Percentiles rank a stretch among this genome's conserved stretches.
These are phyloP conservation scores for Carterocephalus palaemon DNA, from an alignment of 2,888 invertebrate species.

Conservation along the genomic window DNA sequence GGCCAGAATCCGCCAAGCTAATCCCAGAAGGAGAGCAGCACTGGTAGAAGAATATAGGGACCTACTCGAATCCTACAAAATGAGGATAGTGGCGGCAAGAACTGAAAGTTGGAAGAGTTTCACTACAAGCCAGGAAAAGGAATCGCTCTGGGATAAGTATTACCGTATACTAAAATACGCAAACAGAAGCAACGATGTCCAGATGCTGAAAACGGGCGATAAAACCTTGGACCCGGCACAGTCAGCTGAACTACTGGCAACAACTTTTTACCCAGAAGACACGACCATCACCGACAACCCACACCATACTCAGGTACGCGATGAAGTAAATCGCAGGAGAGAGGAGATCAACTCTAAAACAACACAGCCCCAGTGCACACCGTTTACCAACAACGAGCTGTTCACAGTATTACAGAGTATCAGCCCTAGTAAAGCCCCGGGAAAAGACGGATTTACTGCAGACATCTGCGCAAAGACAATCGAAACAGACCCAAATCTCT, in stretches of 20 bases:
- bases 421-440: conserved; percentile 18
- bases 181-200: neutral
- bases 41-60: neutral
- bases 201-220: neutral
- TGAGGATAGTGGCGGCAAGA: neutral
- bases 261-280: conserved; percentile 15
- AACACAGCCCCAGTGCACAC: neutral
- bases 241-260: conserved; percentile 11
- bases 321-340: neutral
- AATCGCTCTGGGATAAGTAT: conserved; percentile 12
- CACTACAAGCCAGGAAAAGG: conserved; percentile 1
- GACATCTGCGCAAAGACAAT: conserved; percentile 12
- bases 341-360: neutral
- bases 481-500: neutral
- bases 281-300: neutral
- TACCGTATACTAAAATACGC: conserved; percentile 4
- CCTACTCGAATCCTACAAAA: neutral
- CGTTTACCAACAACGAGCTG: neutral
- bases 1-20: neutral
- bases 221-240: neutral
- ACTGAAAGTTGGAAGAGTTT: conserved; percentile 14
- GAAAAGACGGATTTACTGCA: conserved; percentile 11
- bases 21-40: neutral
- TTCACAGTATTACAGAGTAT: neutral
- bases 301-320: neutral